Conservation (phyloP, 2,888 invertebrate genomes). For the Ganaspis brasiliensis region DNA sequence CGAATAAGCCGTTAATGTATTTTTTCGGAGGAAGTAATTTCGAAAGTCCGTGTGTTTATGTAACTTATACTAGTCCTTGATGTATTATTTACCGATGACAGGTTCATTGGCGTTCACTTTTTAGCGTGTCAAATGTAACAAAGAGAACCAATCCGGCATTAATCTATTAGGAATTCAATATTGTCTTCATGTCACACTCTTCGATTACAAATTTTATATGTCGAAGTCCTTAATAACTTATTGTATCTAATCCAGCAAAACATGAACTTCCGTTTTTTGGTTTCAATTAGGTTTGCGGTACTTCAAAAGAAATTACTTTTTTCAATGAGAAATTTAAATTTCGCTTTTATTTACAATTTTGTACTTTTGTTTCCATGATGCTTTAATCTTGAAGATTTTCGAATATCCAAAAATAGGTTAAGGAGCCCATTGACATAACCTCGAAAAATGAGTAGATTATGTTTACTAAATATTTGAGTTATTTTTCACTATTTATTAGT, state of each 20-base stretch:
- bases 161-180: slow-evolving; percentile 21
- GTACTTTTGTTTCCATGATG: too few relatives aligned
- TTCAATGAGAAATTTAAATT: too few relatives aligned
- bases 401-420: too few relatives aligned
- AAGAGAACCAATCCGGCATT: slow-evolving; percentile 6
- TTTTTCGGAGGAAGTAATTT: slow-evolving; percentile 20
- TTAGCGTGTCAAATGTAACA: slow-evolving; percentile 30
- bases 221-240: slow-evolving; percentile 11
- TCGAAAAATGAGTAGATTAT: too few relatives aligned
- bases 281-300: background rate
- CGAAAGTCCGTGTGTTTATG: slow-evolving; percentile 4
- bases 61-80: slow-evolving; percentile 1
- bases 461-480: too few relatives aligned
- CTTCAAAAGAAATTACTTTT: background rate
- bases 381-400: too few relatives aligned
- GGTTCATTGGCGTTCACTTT: slow-evolving; percentile 21
- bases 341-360: too few relatives aligned
- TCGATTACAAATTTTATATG: slow-evolving; percentile 26
- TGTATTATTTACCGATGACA: slow-evolving; percentile 33
- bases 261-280: background rate
- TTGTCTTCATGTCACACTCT: slow-evolving; percentile 20
- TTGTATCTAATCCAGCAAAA: background rate
- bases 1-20: background rate
- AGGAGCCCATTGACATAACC: too few relatives aligned
- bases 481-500: too few relatives aligned